A percentile compares a stretch with the other conserved stretches of the same genome.
Conservation (phyloP, 2,113 vertebrate genomes). For the Entomyzon cyanotis region DNA sequence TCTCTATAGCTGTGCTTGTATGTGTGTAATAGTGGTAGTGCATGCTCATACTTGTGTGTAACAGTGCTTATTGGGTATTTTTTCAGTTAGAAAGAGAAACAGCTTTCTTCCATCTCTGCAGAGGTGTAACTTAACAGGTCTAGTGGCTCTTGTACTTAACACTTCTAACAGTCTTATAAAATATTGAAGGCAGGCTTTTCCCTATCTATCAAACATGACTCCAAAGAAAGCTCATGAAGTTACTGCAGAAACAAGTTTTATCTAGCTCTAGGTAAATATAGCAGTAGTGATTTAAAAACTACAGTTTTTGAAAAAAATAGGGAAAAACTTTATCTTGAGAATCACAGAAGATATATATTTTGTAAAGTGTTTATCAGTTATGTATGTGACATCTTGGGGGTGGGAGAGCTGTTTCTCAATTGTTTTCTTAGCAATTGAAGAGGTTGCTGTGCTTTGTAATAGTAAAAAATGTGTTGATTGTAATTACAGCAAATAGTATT, state of each 20-base stretch:
- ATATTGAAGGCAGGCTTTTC: neutral
- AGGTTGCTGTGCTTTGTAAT: neutral
- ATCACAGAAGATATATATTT: neutral
- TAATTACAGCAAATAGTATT: neutral
- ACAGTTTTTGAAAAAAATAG: neutral
- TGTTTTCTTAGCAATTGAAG: neutral
- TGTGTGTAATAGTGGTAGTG: neutral
- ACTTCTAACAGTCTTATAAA: neutral
- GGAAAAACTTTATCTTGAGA: neutral
- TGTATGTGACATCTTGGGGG: neutral
- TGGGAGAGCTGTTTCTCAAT: neutral
- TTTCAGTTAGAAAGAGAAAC: neutral
- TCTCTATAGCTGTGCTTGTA: neutral
- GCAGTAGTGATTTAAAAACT: neutral
- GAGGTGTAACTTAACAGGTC: neutral
- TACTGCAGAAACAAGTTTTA: neutral
- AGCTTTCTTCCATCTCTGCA: neutral
- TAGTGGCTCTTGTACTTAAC: neutral
- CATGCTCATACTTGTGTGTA: neutral
- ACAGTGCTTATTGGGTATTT: neutral
- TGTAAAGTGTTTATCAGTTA: neutral
- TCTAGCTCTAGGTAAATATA: neutral
- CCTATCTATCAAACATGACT: neutral
- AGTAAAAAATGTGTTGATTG: rapidly evolving
- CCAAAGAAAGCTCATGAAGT: neutral